Evolutionary conservation across 2,888 invertebrate species (phyloP).

Genomic region (Thereva unica): DNA sequence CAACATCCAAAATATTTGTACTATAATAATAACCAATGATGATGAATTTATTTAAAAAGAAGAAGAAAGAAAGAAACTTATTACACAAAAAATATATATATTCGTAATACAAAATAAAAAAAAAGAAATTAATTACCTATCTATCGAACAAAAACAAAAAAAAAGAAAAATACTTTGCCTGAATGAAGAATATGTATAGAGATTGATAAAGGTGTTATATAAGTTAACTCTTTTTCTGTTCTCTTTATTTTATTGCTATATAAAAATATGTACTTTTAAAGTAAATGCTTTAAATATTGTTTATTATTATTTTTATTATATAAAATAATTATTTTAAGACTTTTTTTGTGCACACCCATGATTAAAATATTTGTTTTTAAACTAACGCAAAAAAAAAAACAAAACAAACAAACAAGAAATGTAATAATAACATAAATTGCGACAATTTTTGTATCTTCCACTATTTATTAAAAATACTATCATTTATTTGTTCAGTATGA

Average conservation of each 20-base stretch:
- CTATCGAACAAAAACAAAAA: neutral
- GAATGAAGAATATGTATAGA: no score
- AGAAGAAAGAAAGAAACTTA: conserved; percentile 5
- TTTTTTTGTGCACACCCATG: neutral
- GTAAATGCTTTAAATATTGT: no score
- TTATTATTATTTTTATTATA: no score
- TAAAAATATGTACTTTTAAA: no score
- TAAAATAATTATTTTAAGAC: no score
- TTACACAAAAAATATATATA: conserved; percentile 5
- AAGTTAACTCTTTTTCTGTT: no score
- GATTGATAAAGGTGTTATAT: no score
- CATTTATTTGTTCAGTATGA: conserved; percentile 12
- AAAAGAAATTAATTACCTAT: neutral
- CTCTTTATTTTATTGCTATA: no score
- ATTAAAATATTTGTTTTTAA: conserved; percentile 3
- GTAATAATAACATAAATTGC: conserved; percentile 1
- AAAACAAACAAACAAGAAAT: neutral
- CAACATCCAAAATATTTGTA: neutral
- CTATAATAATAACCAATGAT: neutral
- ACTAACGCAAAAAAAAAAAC: conserved; percentile 1
- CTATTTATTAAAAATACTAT: conserved; percentile 12
- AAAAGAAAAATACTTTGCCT: conserved; percentile 1
- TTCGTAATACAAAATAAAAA: conserved; percentile 6
- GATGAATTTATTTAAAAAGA: conserved; percentile 12
- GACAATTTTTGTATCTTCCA: conserved; percentile 20